Conservation (phyloP, 2,797 vertebrate species). For the Dromococcyx pavoninus region DNA sequence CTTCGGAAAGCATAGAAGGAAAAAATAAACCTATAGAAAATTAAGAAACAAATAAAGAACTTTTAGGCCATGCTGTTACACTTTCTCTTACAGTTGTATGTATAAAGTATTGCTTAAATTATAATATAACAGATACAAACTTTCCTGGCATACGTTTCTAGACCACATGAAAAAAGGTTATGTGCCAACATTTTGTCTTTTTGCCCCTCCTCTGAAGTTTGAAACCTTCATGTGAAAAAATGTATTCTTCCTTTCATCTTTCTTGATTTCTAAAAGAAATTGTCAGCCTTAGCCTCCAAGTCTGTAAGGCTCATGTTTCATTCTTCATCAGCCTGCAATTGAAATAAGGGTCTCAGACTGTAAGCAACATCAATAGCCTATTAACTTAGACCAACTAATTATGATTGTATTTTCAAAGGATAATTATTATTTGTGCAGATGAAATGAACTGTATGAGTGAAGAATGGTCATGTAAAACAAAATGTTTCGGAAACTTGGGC, state of each 20-base stretch:
- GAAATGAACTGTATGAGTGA: background rate
- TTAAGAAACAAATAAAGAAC: background rate
- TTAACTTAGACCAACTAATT: background rate
- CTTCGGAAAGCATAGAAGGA: background rate
- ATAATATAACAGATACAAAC: background rate
- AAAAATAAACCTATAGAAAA: background rate
- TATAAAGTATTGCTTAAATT: background rate
- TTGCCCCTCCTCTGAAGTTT: fast-evolving
- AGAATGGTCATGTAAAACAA: background rate
- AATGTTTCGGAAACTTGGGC: background rate
- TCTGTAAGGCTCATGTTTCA: background rate
- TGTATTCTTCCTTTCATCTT: background rate
- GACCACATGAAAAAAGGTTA: background rate
- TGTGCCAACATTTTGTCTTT: background rate
- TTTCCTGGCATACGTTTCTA: background rate
- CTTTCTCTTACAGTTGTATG: background rate
- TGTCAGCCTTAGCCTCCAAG: background rate
- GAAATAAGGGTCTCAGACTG: background rate
- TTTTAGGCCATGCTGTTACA: background rate
- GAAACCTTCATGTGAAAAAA: background rate
- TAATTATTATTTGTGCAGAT: background rate
- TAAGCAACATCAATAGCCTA: background rate
- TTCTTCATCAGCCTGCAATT: background rate
- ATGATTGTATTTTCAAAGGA: background rate
- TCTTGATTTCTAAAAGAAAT: background rate